Conservation (phyloP, 2,888 invertebrate species). For the Liodrosophila aerea region DNA sequence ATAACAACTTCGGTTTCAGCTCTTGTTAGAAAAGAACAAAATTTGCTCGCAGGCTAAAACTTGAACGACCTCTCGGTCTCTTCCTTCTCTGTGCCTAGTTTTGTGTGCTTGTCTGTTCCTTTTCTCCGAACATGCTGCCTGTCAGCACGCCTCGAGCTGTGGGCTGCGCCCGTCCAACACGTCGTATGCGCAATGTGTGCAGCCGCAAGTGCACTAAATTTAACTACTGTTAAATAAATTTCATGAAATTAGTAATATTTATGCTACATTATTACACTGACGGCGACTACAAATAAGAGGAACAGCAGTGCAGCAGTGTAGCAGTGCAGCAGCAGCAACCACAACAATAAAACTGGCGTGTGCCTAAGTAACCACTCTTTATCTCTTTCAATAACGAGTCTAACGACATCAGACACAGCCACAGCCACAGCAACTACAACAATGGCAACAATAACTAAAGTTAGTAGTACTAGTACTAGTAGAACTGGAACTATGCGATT, state of each 20-base stretch:
- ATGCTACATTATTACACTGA: constrained; percentile 68
- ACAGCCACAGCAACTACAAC: constrained; percentile 1
- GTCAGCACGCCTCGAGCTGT: constrained; percentile 67
- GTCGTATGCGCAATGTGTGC: constrained; percentile 70
- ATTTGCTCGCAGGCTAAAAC: constrained; percentile 51
- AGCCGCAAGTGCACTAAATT: constrained; percentile 67
- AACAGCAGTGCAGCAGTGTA: constrained; percentile 13
- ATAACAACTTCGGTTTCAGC: constrained; percentile 17
- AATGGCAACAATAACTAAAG: constrained; percentile 22
- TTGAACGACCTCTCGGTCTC: constrained; percentile 21
- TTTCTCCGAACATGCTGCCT: constrained; percentile 51
- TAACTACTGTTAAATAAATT: constrained; percentile 75
- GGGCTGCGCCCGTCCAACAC: constrained; percentile 45
- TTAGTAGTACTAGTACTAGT: constrained; percentile 25
- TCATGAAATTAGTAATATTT: constrained; percentile 76
- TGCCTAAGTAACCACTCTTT: constrained; percentile 78
- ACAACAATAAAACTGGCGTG: constrained; percentile 62
- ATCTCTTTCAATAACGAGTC: constrained; percentile 77
- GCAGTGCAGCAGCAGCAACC: constrained; percentile 18
- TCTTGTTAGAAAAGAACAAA: constrained; percentile 60
- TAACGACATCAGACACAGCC: constrained; percentile 43
- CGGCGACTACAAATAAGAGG: constrained; percentile 63
- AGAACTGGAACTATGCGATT: constrained; percentile 56
- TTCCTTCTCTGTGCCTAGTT: too few species aligned
- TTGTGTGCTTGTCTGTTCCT: constrained; percentile 1